phyloP scores from a whole-genome alignment of 2,888 invertebrate species.

The Tetragonisca angustula region DNA sequence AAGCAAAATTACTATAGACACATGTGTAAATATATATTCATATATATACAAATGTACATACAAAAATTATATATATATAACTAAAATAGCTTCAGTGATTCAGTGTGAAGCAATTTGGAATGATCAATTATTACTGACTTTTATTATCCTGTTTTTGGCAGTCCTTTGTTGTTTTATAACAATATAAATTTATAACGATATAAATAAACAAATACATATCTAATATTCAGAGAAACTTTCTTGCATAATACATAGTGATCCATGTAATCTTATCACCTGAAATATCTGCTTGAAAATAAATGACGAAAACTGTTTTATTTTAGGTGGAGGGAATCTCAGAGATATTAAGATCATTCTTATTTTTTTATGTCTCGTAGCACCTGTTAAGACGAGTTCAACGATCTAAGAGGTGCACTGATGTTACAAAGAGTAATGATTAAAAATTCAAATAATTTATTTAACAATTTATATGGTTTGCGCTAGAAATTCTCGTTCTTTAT shows the following conservation, averaged over 20 bases:
- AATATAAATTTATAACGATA: not conserved
- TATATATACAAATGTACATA: not conserved
- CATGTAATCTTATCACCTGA: slow-evolving; percentile 21
- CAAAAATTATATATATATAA: slow-evolving; percentile 3
- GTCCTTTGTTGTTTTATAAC: slow-evolving; percentile 51
- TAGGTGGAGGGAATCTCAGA: slow-evolving; percentile 26
- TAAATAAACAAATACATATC: slow-evolving; percentile 27
- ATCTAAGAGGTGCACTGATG: slow-evolving; percentile 15
- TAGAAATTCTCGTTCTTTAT: slow-evolving; percentile 1
- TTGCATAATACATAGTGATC: slow-evolving; percentile 18
- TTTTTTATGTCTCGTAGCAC: slow-evolving; percentile 5
- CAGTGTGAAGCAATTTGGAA: not conserved
- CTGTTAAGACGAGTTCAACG: slow-evolving; percentile 25
- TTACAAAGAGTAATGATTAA: slow-evolving; percentile 5
- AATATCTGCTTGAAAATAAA: slow-evolving; percentile 15
- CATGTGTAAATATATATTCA: not conserved
- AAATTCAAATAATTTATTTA: slow-evolving; percentile 8
- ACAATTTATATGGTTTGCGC: slow-evolving; percentile 1
- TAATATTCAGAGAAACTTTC: slow-evolving; percentile 30
- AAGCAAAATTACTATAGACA: slow-evolving; percentile 9
- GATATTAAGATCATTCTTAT: slow-evolving; percentile 24
- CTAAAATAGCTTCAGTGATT: slow-evolving; percentile 14
- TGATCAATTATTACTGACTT: slow-evolving; percentile 23
- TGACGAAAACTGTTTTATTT: slow-evolving; percentile 13
- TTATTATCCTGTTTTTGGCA: slow-evolving; percentile 68